Conservation (phyloP, 2,888 invertebrate genomes). For the Nomada flava region DNA sequence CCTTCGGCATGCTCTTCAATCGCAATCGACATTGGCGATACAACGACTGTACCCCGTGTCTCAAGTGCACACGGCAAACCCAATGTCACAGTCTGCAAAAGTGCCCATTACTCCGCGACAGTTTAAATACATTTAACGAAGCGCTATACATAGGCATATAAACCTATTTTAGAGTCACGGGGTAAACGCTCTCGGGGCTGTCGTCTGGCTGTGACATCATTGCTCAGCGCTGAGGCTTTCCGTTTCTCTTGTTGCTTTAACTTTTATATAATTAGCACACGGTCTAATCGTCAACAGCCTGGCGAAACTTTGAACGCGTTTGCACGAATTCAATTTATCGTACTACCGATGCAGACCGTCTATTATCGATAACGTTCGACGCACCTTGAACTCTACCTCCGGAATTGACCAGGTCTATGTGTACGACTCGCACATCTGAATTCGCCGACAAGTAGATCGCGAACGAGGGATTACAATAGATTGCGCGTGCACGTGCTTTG, state of each 20-base stretch:
- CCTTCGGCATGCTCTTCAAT: neutral
- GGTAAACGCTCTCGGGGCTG: conserved; percentile 73
- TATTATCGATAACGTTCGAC: neutral
- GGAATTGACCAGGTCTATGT: conserved; percentile 4
- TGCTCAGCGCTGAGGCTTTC: conserved; percentile 59
- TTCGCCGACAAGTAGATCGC: conserved; percentile 27
- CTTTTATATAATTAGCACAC: conserved; percentile 58
- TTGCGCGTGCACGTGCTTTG: conserved; percentile 27
- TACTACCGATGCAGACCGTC: no score
- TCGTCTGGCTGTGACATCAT: conserved; percentile 71
- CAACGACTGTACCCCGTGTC: neutral
- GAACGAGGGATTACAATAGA: conserved; percentile 37
- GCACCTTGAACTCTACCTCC: conserved; percentile 16
- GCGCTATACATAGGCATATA: conserved; percentile 69
- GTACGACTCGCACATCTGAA: neutral
- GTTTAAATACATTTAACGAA: conserved; percentile 70
- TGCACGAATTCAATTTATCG: no score
- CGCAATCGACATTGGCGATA: neutral
- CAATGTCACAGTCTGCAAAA: conserved; percentile 54
- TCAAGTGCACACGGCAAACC: conserved; percentile 27
- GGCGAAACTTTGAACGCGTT: neutral
- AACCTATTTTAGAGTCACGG: conserved; percentile 73
- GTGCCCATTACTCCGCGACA: conserved; percentile 43
- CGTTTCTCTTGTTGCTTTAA: conserved; percentile 45
- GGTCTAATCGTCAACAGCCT: conserved; percentile 29